These are phyloP conservation scores for Podotricha telesiphe DNA, from an alignment of 2,888 invertebrate genomes.

Conservation along the genomic window DNA sequence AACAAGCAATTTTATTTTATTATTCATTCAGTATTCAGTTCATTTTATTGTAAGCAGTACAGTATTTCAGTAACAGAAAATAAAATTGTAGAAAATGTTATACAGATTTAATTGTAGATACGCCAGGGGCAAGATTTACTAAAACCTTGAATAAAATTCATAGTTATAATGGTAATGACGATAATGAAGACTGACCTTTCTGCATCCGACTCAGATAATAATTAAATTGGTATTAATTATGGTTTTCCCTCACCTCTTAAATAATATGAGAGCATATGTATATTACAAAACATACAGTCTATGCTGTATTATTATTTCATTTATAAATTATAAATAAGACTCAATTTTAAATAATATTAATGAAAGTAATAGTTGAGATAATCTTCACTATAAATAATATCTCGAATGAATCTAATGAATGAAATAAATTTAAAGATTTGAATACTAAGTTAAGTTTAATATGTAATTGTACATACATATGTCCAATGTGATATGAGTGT, in stretches of 20 bases:
- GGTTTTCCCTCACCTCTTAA: slow-evolving; percentile 46
- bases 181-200: slow-evolving; percentile 77
- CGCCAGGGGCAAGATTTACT: slow-evolving; percentile 64
- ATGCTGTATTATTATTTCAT: too few relatives aligned
- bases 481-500: background rate
- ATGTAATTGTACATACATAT: slow-evolving; percentile 1
- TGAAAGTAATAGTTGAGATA: too few relatives aligned
- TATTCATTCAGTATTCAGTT: background rate
- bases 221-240: slow-evolving; percentile 47
- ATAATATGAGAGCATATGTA: background rate
- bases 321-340: too few relatives aligned
- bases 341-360: too few relatives aligned
- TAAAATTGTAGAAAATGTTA: background rate
- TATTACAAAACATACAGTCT: background rate
- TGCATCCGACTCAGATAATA: slow-evolving; percentile 73
- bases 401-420: too few relatives aligned
- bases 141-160: slow-evolving; percentile 71
- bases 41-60: too few relatives aligned
- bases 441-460: too few relatives aligned
- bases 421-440: too few relatives aligned
- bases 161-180: slow-evolving; percentile 64
- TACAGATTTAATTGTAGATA: background rate
- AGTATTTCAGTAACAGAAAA: background rate
- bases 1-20: slow-evolving; percentile 2
- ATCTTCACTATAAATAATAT: too few relatives aligned